A percentile compares a stretch with the other conserved stretches of the same genome.
phyloP scores from a whole-genome alignment of 2,888 invertebrate species.

The Selenia dentaria region DNA sequence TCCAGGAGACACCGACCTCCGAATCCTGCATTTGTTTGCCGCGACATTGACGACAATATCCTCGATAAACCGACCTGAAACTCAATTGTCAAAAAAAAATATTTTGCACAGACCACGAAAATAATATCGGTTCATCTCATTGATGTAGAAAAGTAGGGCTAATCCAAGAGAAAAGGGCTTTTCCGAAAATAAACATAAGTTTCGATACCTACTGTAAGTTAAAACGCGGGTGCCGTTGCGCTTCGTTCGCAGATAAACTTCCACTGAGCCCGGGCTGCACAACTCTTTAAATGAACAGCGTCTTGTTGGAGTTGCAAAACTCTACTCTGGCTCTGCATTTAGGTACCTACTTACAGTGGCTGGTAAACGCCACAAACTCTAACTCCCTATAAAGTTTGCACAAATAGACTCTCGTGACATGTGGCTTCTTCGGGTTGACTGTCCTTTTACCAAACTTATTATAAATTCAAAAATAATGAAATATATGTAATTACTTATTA shows the following conservation, averaged over 20 bases:
- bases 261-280: constrained; percentile 44
- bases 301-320: constrained; percentile 51
- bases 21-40: too few relatives aligned
- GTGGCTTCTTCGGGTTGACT: constrained; percentile 2
- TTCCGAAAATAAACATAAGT: constrained; percentile 43
- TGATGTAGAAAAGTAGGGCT: too few relatives aligned
- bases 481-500: too few relatives aligned
- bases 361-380: constrained; percentile 35
- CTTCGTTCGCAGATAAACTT: constrained; percentile 51
- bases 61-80: too few relatives aligned
- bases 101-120: too few relatives aligned
- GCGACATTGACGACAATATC: too few relatives aligned
- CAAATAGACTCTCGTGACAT: constrained; percentile 16
- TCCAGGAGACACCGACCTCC: too few relatives aligned
- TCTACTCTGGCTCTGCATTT: constrained; percentile 49
- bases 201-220: too few relatives aligned
- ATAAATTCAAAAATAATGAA: too few relatives aligned
- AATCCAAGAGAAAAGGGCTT: constrained; percentile 33
- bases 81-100: too few relatives aligned
- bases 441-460: background rate
- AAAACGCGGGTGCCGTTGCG: constrained; percentile 47
- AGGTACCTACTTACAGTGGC: constrained; percentile 40
- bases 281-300: constrained; percentile 64
- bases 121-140: too few relatives aligned
- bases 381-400: constrained; percentile 24